Percentiles rank a stretch among this genome's conserved stretches.
Conservation (phyloP, 2,888 invertebrate species). For the Cantharis rufa region DNA sequence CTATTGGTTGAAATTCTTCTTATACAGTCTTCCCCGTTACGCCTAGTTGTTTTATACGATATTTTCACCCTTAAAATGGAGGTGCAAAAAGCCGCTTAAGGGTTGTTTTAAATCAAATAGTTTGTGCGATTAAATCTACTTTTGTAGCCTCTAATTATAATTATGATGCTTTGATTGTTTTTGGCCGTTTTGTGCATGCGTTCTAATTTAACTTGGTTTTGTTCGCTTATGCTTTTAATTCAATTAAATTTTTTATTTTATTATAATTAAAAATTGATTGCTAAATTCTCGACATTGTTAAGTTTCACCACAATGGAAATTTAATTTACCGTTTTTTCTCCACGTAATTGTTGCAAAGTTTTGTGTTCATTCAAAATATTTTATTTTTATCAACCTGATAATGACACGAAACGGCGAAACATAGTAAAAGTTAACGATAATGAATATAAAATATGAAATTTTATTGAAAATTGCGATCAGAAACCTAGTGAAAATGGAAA, state of each 20-base stretch:
- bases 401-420: not conserved
- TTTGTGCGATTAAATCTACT: constrained; percentile 49
- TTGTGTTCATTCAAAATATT: not conserved
- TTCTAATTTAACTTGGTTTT: constrained; percentile 17
- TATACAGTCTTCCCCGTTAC: constrained; percentile 44
- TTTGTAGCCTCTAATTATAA: constrained; percentile 45
- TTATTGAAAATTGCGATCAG: not conserved
- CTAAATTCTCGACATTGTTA: not conserved
- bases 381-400: not conserved
- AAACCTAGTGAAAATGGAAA: not conserved
- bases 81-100: constrained; percentile 34
- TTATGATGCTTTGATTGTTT: constrained; percentile 29
- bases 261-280: not conserved
- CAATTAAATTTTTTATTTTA: not conserved
- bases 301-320: not conserved
- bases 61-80: constrained; percentile 40
- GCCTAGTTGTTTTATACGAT: constrained; percentile 38
- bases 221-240: constrained; percentile 7
- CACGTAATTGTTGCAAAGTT: not conserved
- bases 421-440: not conserved
- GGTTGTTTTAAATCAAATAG: constrained; percentile 33
- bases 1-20: constrained; percentile 45
- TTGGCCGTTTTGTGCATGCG: constrained; percentile 18
- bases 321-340: not conserved
- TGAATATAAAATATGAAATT: not conserved